Evolutionary conservation across 92 coral and sea anemone species (phyloP).

Genomic region (Porites lobata): DNA sequence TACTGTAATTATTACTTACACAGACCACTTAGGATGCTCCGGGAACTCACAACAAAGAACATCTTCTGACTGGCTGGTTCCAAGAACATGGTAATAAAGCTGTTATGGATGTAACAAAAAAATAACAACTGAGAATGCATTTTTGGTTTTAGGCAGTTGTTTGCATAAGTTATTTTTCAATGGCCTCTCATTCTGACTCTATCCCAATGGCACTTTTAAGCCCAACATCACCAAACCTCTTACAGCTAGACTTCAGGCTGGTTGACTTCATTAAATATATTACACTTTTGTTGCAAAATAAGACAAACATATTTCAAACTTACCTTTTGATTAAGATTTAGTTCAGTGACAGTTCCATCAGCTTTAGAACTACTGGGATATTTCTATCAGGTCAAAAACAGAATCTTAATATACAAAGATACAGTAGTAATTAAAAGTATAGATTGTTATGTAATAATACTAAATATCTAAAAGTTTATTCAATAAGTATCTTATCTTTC

Average conservation of each 20-base stretch:
- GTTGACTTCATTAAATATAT: background rate
- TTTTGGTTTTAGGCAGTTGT: no score
- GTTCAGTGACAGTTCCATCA: slow-evolving; percentile 97
- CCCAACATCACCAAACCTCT: no score
- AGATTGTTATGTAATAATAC: no score
- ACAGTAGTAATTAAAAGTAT: no score
- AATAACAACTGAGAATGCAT: background rate
- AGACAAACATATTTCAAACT: background rate
- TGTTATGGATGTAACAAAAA: background rate
- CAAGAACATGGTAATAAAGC: slow-evolving; percentile 92
- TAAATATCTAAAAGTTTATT: no score
- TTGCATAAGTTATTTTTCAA: no score
- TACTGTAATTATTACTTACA: slow-evolving; percentile 60
- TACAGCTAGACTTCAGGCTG: background rate
- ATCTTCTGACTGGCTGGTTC: slow-evolving; percentile 91
- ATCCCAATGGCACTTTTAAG: no score
- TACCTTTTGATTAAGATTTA: slow-evolving; percentile 93
- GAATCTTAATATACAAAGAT: background rate
- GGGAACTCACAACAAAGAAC: slow-evolving; percentile 95
- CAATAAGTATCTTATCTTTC: no score
- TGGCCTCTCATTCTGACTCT: no score
- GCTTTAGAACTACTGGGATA: slow-evolving; percentile 86
- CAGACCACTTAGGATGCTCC: slow-evolving; percentile 95
- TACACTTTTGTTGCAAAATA: no score
- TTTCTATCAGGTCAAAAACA: slow-evolving; percentile 49